These are phyloP conservation scores for Timema podura DNA, from an alignment of 2,888 invertebrate species.

Conservation along the genomic window DNA sequence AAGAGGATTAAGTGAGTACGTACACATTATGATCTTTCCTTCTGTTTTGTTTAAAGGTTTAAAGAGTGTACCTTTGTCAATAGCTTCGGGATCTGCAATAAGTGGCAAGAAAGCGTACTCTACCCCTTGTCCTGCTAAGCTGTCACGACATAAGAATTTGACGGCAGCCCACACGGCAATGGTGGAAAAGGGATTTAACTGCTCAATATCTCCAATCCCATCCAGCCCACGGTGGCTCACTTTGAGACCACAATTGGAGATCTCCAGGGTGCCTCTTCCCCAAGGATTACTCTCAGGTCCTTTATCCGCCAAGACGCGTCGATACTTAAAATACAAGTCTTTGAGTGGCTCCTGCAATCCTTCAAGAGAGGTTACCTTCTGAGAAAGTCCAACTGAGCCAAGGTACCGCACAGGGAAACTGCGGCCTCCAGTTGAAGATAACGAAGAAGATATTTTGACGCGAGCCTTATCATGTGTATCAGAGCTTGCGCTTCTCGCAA, in stretches of 20 bases:
- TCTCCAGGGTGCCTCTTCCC: slow-evolving; percentile 50
- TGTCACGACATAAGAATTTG: slow-evolving; percentile 69
- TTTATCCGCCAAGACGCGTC: slow-evolving; percentile 45
- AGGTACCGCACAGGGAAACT: slow-evolving; percentile 65
- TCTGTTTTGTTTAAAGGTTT: slow-evolving; percentile 49
- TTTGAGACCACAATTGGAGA: slow-evolving; percentile 65
- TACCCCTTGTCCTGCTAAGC: slow-evolving; percentile 49
- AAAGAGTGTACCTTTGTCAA: slow-evolving; percentile 68
- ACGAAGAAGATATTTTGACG: slow-evolving; percentile 37
- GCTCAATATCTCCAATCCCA: slow-evolving; percentile 39
- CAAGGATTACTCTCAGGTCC: slow-evolving; percentile 45
- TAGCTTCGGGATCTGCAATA: slow-evolving; percentile 75
- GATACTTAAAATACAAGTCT: slow-evolving; percentile 56
- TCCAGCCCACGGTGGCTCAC: slow-evolving; percentile 51
- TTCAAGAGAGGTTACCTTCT: slow-evolving; percentile 75
- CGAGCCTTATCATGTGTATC: slow-evolving; percentile 40
- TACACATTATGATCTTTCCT: slow-evolving; percentile 36
- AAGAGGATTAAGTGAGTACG: slow-evolving; percentile 23
- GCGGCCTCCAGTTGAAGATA: slow-evolving; percentile 19
- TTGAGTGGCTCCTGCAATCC: slow-evolving; percentile 77
- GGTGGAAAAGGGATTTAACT: slow-evolving; percentile 78
- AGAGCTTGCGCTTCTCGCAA: slow-evolving; percentile 55
- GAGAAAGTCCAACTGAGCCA: slow-evolving; percentile 72
- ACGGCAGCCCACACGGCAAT: slow-evolving; percentile 93
- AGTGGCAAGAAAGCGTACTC: slow-evolving; percentile 79